A percentile compares a stretch with the other conserved stretches of the same genome.
Evolutionary conservation across 2,113 vertebrate species (phyloP).

Genomic region (Thalassarche chlororhynchos): DNA sequence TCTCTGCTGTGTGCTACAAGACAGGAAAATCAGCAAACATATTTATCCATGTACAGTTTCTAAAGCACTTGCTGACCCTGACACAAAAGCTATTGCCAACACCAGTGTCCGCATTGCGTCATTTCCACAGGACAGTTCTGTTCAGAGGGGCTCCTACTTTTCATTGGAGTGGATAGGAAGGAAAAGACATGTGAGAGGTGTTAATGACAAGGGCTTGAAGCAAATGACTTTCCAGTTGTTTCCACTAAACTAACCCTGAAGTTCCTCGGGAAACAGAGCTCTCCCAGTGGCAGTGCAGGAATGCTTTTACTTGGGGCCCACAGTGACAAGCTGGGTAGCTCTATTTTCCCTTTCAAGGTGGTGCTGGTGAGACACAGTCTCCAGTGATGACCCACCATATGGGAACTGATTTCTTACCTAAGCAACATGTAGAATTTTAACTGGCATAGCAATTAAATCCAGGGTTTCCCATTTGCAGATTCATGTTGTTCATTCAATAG

Average conservation of each 20-base stretch:
- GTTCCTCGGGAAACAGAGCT: background rate
- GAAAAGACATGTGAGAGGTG: background rate
- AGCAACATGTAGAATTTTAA: background rate
- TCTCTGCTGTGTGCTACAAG: background rate
- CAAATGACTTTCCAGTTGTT: conserved; percentile 2
- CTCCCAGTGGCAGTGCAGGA: background rate
- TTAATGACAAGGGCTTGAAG: background rate
- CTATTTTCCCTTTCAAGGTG: background rate
- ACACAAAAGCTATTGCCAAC: background rate
- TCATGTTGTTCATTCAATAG: background rate
- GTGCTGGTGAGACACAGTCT: background rate
- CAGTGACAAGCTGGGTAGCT: background rate
- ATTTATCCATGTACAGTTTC: background rate
- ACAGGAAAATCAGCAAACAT: background rate
- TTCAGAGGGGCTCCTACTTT: background rate
- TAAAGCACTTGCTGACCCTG: background rate
- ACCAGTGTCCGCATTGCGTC: background rate
- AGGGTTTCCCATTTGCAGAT: background rate
- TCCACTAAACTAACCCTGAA: background rate
- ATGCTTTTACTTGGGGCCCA: background rate
- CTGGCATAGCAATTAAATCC: background rate
- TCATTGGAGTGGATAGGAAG: background rate
- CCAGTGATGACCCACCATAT: background rate
- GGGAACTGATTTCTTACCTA: background rate
- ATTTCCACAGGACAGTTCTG: background rate